phyloP scores from a whole-genome alignment of 2,888 invertebrate species.

The Pachliopta kotzebuea region DNA sequence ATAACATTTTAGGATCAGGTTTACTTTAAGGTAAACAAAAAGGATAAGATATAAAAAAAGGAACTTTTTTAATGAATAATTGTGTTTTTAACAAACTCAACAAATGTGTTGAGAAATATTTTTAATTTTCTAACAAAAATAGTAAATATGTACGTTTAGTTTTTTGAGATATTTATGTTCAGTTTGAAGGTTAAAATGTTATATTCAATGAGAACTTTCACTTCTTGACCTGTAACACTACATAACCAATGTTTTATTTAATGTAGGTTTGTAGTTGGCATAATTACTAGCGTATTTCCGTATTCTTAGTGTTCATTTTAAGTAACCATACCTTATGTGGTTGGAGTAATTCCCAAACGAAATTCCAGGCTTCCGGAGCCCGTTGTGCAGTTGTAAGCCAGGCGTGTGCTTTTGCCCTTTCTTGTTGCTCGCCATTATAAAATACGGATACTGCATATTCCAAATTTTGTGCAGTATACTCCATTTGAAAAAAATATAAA shows the following conservation, averaged over 20 bases:
- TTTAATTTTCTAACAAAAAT: neutral
- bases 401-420: conserved; percentile 89
- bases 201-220: neutral
- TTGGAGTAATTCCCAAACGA: conserved; percentile 93
- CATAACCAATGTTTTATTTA: no score
- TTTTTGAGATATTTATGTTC: no score
- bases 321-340: conserved; percentile 85
- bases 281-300: no score
- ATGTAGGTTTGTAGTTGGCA: no score
- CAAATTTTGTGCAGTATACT: conserved; percentile 83
- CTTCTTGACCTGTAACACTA: no score
- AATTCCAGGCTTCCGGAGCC: conserved; percentile 94
- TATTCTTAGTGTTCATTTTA: no score
- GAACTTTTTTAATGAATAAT: neutral
- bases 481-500: conserved; percentile 62
- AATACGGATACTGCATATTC: conserved; percentile 86
- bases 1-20: no score
- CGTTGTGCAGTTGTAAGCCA: conserved; percentile 93
- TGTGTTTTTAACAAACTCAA: neutral
- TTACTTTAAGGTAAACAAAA: no score
- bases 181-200: neutral
- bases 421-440: conserved; percentile 81
- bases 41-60: neutral
- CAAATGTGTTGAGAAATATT: neutral
- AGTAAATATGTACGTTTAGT: neutral